Base-by-base conservation (phyloP, 2,113 vertebrate genomes). In the Ciconia boyciana region DNA sequence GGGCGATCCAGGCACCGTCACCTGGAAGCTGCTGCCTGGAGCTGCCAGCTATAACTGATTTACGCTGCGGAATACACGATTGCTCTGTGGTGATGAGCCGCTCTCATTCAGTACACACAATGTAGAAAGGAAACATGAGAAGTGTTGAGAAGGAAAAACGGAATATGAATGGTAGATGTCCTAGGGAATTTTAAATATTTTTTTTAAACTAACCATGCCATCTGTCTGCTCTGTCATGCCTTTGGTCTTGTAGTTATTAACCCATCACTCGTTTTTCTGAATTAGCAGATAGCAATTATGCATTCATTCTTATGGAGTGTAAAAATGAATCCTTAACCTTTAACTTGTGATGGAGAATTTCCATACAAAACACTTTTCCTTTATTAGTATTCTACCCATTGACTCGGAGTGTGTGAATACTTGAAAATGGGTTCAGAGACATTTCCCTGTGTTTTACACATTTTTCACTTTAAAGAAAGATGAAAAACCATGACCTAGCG, bases 51-150 rank as follows among this genome's bases (percentile, higher is more conserved):
- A 4, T 0, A 5, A 4, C 24, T 28, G 65, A 10, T 10, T 15
- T 1, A 18, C 5, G 61, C 24, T 8, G 6, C 21, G 12, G 61
- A 24, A 32, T 3, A 4, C 0, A 8, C 0, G 16, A 0, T 24
- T 10, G 14, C 13, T 32, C 44, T 2, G 24, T 1, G 43, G 64
- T 8, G 55, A 22, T 2, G 39, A 70, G 69, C 76, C 8, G 2
- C 60, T 74, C 36, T 36, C 16, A 0, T 2, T 13, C 72, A 16
- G 51, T 6, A 28, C 21, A 24, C 28, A 12, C 34, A 3, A 17
- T 0, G 7, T 3, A 13, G 17, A 48, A 15, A 9, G 43, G 44
- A 34, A 54, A 49, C 15, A 2, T 2, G n/a, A 26, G 21, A 39
- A 48, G 64, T 1, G 28, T 2, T 6, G 10, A 46, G 54, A 34